These are phyloP conservation scores for Champsocephalus esox DNA, from an alignment of 2,797 vertebrate genomes.

Conservation along the genomic window DNA sequence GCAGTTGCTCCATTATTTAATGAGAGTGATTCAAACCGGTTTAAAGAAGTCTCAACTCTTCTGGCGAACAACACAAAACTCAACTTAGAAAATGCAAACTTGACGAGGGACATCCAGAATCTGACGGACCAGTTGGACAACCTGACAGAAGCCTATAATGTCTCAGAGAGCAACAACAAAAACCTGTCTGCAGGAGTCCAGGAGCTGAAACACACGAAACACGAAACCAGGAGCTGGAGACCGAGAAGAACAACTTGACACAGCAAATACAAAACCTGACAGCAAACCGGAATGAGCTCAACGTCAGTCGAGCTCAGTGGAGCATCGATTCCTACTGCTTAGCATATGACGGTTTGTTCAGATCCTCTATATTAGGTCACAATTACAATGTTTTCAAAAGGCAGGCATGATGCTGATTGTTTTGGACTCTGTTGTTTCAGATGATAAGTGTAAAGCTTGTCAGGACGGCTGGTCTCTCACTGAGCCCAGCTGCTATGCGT, in stretches of 20 bases:
- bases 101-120: too few relatives aligned
- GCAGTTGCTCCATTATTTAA: not conserved
- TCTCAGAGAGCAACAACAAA: too few relatives aligned
- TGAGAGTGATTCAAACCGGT: not conserved
- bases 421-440: too few relatives aligned
- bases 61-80: not conserved
- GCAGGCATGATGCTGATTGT: too few relatives aligned
- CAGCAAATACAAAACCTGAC: not conserved
- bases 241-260: conserved; percentile 15
- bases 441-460: too few relatives aligned
- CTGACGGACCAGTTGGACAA: rapidly evolving
- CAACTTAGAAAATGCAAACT: too few relatives aligned
- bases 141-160: not conserved
- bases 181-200: not conserved
- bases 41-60: not conserved
- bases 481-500: too few relatives aligned
- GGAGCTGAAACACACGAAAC: not conserved
- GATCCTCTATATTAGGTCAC: too few relatives aligned
- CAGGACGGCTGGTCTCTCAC: rapidly evolving
- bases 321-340: conserved; percentile 56
- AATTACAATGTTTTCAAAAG: not conserved
- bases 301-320: conserved; percentile 30
- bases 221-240: too few relatives aligned
- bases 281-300: not conserved
- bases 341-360: not conserved